These are phyloP conservation scores for Campodea augens DNA, from an alignment of 1,140 invertebrate genomes.

Conservation along the genomic window DNA sequence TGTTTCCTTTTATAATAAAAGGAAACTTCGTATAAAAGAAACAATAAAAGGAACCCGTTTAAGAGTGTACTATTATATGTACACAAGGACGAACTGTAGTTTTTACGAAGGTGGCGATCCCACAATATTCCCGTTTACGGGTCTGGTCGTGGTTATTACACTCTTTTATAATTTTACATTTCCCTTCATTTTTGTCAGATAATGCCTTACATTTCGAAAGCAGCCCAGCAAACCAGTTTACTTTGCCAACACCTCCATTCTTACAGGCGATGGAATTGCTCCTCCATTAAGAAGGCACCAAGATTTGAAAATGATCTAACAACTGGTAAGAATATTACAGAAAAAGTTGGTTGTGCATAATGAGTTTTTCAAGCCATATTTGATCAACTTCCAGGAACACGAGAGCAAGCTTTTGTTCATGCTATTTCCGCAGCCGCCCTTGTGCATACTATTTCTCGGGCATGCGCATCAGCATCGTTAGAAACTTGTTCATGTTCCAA, in stretches of 20 bases:
- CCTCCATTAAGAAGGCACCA: slow-evolving; percentile 48
- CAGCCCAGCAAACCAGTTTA: slow-evolving; percentile 40
- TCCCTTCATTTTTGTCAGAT: slow-evolving; percentile 30
- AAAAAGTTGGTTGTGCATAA: slow-evolving; percentile 1
- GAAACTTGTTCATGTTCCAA: slow-evolving; percentile 43
- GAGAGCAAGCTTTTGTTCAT: slow-evolving; percentile 62
- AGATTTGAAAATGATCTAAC: slow-evolving; percentile 49
- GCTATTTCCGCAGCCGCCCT: slow-evolving; percentile 51
- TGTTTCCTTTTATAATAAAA: no score
- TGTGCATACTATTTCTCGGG: slow-evolving; percentile 46
- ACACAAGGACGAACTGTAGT: no score
- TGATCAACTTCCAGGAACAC: slow-evolving; percentile 35
- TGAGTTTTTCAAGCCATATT: neutral
- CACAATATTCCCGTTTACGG: no score
- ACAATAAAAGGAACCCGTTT: no score
- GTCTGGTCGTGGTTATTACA: no score
- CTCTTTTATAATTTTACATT: no score
- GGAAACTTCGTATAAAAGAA: no score
- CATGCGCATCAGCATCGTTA: slow-evolving; percentile 46
- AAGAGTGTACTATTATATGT: no score
- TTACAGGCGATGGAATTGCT: slow-evolving; percentile 67
- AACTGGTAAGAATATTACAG: slow-evolving; percentile 33
- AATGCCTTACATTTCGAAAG: slow-evolving; percentile 52
- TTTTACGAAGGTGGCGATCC: no score
- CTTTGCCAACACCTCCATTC: slow-evolving; percentile 52